These are phyloP conservation scores for Synanceia verrucosa DNA, from an alignment of 2,797 vertebrate species.

Conservation along the genomic window DNA sequence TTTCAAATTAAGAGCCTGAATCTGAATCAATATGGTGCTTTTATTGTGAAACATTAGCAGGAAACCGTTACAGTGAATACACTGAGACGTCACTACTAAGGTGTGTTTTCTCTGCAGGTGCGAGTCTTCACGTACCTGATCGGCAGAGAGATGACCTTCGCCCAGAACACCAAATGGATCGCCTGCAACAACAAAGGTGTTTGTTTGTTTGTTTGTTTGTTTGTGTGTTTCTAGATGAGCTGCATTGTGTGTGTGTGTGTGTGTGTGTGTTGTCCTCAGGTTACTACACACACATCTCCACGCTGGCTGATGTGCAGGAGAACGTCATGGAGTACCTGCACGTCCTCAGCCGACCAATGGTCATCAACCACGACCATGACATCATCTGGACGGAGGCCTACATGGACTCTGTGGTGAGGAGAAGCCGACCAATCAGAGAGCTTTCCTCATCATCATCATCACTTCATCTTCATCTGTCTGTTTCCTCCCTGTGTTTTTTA, in stretches of 20 bases:
- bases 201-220: neutral
- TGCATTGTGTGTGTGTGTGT: neutral
- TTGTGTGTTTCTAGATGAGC: neutral
- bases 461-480: slow-evolving; percentile 43
- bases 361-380: slow-evolving; percentile 97
- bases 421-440: slow-evolving; percentile 21
- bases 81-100: too few relatives aligned
- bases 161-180: slow-evolving; percentile 95
- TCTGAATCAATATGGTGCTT: too few relatives aligned
- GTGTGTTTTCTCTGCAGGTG: slow-evolving; percentile 81
- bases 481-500: slow-evolving; percentile 42
- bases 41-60: too few relatives aligned
- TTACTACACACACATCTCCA: slow-evolving; percentile 97
- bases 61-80: too few relatives aligned
- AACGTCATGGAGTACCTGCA: slow-evolving; percentile 99
- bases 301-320: slow-evolving; percentile 95
- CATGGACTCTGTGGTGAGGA: slow-evolving; percentile 93
- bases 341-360: slow-evolving; percentile 97
- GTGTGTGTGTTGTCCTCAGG: slow-evolving; percentile 74
- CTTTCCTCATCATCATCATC: slow-evolving; percentile 28
- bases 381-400: slow-evolving; percentile 99
- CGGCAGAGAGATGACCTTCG: slow-evolving; percentile 95
- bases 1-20: too few relatives aligned
- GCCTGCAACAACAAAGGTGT: slow-evolving; percentile 98
- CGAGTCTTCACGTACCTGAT: slow-evolving; percentile 98